These are phyloP conservation scores for Gyrodactylus salaris DNA, from an alignment of 1,140 invertebrate species.

Conservation along the genomic window DNA sequence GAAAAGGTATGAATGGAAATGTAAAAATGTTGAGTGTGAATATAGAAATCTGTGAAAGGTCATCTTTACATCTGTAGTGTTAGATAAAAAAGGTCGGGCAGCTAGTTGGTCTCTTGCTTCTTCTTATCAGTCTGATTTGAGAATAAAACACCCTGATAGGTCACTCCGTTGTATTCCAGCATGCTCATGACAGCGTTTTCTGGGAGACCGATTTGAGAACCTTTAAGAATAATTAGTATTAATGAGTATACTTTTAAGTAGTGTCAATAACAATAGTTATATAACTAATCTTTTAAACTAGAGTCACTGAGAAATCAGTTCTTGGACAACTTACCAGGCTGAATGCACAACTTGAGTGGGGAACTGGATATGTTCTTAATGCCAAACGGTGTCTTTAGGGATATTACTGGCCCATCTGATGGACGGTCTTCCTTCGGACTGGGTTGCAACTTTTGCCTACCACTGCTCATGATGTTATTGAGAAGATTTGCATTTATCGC, in stretches of 20 bases:
- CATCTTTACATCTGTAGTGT: too few relatives aligned
- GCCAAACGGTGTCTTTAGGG: neutral
- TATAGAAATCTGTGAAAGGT: too few relatives aligned
- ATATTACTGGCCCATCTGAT: neutral
- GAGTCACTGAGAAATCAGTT: too few relatives aligned
- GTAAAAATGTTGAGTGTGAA: too few relatives aligned
- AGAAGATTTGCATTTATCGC: neutral
- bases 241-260: too few relatives aligned
- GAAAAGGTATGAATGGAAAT: too few relatives aligned
- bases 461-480: neutral
- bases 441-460: neutral
- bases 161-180: conserved; percentile 64
- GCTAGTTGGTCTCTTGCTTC: too few relatives aligned
- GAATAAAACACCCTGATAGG: conserved; percentile 25
- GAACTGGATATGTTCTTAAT: neutral
- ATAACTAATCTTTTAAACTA: too few relatives aligned
- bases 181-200: conserved; percentile 44
- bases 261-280: too few relatives aligned
- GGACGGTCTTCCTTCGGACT: neutral
- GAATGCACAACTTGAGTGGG: neutral
- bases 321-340: neutral
- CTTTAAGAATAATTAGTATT: neutral
- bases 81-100: too few relatives aligned
- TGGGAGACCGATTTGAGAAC: conserved; percentile 3
- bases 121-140: conserved; percentile 17